phyloP scores from a whole-genome alignment of 2,888 invertebrate genomes.

The Parnassius smintheus region DNA sequence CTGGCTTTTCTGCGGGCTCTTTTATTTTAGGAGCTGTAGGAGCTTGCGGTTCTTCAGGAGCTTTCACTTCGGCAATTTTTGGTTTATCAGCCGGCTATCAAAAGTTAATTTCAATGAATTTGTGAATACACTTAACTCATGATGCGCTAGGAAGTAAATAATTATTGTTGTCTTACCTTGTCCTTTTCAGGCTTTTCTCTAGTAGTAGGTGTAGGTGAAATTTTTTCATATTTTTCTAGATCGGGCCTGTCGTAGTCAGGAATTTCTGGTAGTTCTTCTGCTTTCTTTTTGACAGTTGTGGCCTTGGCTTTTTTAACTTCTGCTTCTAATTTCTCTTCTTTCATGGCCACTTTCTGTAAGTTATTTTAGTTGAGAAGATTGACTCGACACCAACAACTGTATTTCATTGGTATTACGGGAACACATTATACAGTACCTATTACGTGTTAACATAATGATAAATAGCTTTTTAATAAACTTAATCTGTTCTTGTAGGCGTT shows the following conservation, averaged over 20 bases:
- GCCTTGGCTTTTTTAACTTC: conserved; percentile 74
- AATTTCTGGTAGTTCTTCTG: conserved; percentile 82
- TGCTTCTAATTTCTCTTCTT: conserved; percentile 71
- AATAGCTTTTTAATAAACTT: no score
- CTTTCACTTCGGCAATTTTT: conserved; percentile 86
- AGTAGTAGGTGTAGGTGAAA: conserved; percentile 73
- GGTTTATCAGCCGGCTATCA: conserved; percentile 47
- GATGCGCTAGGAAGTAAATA: neutral
- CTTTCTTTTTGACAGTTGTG: conserved; percentile 75
- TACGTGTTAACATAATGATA: no score
- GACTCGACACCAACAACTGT: no score
- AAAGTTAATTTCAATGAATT: conserved; percentile 24
- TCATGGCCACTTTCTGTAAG: conserved; percentile 68
- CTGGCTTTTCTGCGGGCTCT: conserved; percentile 79
- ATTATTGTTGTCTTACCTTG: conserved; percentile 34
- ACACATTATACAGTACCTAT: no score
- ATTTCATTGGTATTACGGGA: no score
- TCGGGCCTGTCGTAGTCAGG: conserved; percentile 89
- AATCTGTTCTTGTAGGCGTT: no score
- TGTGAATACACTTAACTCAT: neutral
- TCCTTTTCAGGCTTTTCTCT: conserved; percentile 75
- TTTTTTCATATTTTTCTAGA: conserved; percentile 85
- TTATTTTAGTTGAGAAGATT: no score
- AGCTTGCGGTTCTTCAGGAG: conserved; percentile 73
- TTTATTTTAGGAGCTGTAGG: conserved; percentile 86